A percentile compares a stretch with the other conserved stretches of the same genome.
Conservation (phyloP, 2,888 invertebrate genomes). For the Cactoblastis cactorum region DNA sequence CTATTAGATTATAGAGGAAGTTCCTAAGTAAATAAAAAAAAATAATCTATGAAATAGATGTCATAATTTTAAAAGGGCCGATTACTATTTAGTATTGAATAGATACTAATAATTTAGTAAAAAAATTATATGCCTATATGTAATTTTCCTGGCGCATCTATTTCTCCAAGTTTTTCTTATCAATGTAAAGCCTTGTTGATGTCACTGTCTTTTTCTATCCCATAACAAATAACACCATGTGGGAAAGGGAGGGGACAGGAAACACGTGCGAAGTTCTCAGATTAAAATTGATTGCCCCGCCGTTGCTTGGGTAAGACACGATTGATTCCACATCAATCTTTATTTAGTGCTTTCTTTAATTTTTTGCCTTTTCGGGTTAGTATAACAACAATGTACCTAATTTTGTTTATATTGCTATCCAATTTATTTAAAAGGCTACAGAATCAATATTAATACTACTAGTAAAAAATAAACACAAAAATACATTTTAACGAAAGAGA, state of each 20-base stretch:
- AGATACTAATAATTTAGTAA: too few relatives aligned
- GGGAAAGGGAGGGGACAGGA: conserved; percentile 31
- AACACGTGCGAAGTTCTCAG: conserved; percentile 59
- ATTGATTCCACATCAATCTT: conserved; percentile 79
- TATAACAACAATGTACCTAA: not conserved
- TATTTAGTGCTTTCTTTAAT: conserved; percentile 54
- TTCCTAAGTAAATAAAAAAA: too few relatives aligned
- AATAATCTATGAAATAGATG: too few relatives aligned
- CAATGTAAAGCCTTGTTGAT: conserved; percentile 40
- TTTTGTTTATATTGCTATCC: too few relatives aligned
- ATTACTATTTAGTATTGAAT: too few relatives aligned
- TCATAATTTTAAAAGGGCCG: too few relatives aligned
- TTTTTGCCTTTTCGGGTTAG: conserved; percentile 18
- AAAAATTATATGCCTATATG: not conserved
- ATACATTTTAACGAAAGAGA: too few relatives aligned
- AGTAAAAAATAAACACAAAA: too few relatives aligned
- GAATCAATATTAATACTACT: too few relatives aligned
- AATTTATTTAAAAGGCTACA: too few relatives aligned
- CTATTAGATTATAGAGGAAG: too few relatives aligned
- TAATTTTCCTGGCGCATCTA: not conserved
- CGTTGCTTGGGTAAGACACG: conserved; percentile 59
- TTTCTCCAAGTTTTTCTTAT: conserved; percentile 18
- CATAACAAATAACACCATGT: not conserved
- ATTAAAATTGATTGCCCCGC: conserved; percentile 77
- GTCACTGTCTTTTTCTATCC: conserved; percentile 36